Evolutionary conservation across 2,888 invertebrate species (phyloP), one percentile per base, ranked within the genome.

Genomic region (Plutella xylostella): DNA sequence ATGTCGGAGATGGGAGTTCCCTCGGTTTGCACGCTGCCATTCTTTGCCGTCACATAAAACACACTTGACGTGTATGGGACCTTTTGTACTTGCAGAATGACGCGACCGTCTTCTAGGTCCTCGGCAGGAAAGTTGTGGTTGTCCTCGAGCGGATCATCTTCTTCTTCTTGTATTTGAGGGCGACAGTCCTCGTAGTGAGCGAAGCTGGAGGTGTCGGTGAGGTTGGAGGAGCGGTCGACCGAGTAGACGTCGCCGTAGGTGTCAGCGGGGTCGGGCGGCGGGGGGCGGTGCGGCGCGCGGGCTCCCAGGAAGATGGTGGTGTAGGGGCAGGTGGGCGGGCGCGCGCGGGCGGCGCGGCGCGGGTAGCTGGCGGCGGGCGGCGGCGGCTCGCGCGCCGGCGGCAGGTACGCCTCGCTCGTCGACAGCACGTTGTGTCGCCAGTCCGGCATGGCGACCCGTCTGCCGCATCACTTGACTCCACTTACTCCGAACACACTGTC

Each of bases 401-500:
- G 34, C 11, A 40, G 28, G 20, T 71, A 73, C 48, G 65, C 68
- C 53, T 75, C 71, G 53, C 79, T 70, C 59, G 85, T 82, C 55
- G 84, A 84, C 59, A 85, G 68, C 60, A 85, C 82, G 70, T 85
- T 85, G 75, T 84, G 82, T 56, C 85, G 78, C 85, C 85, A 85
- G 65, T 84, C 84, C 56, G 85, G 84, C 85, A 85, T 85, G 57
- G 68, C 76, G 63, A 66, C 58, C 20, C 50, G 45, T 41, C 56
- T 63, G 58, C 64, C 74, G 66, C 78, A 80, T 79, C 70, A 79
- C 80, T 74, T 61, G 61, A 58, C 53, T 51, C 43, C 50, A 46
- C 52, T 56, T 61, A 61, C 51, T 54, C 50, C 54, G 53, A 55
- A 60, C 54, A 52, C 44, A 48, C 51, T 58, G 48, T 57, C 48